Evolutionary conservation across 2,113 vertebrate genomes (phyloP).

Genomic region (Chloropsis cyanopogon): DNA sequence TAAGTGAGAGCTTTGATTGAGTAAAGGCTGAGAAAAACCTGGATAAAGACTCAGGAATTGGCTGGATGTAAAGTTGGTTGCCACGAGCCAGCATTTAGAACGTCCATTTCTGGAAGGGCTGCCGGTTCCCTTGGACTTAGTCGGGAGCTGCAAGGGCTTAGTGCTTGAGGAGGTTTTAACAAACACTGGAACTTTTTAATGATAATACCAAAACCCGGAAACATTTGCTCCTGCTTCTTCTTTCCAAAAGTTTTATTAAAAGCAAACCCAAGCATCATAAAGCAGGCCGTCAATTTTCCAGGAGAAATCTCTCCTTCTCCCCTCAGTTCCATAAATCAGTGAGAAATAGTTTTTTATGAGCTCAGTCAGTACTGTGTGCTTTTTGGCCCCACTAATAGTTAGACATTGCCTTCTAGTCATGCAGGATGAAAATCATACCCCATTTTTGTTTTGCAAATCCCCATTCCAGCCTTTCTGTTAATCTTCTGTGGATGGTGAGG

Average conservation of each 20-base stretch:
- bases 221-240: neutral
- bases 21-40: conserved; percentile 48
- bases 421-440: neutral
- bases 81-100: neutral
- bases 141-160: neutral
- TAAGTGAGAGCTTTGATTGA: conserved; percentile 29
- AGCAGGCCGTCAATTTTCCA: neutral
- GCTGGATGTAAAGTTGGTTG: neutral
- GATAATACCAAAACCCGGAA: neutral
- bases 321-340: neutral
- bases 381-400: neutral
- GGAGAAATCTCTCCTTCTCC: neutral
- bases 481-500: neutral
- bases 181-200: neutral
- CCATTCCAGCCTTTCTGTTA: neutral
- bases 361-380: neutral
- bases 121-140: neutral
- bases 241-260: neutral
- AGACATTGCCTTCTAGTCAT: neutral
- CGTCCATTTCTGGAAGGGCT: neutral
- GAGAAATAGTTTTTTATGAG: neutral
- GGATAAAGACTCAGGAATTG: neutral
- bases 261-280: neutral
- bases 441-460: neutral
- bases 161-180: neutral